Evolutionary conservation across 1,140 invertebrate species (phyloP).

Genomic region (Phthorimaea operculella): DNA sequence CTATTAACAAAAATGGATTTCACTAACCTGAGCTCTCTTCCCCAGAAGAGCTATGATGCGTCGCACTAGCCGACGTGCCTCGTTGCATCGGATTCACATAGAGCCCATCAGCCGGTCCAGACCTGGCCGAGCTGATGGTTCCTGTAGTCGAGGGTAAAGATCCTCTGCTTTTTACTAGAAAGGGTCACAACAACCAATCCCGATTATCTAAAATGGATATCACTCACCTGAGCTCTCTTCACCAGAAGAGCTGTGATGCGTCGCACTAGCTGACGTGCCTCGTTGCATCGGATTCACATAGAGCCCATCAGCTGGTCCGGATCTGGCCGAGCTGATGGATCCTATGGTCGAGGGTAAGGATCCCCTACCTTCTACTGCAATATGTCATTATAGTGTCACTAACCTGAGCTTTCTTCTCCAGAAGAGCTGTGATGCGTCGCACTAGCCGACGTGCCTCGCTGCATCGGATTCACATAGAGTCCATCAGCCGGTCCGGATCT

Average conservation of each 20-base stretch:
- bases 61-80: constrained; percentile 29
- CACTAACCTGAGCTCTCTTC: constrained; percentile 61
- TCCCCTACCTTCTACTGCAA: constrained; percentile 29
- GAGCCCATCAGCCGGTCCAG: constrained; percentile 78
- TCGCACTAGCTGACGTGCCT: constrained; percentile 30
- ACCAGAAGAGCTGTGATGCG: constrained; percentile 52
- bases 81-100: constrained; percentile 84
- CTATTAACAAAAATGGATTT: no score
- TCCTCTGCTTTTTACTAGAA: constrained; percentile 27
- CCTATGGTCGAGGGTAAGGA: constrained; percentile 44
- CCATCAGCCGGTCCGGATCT: constrained; percentile 76
- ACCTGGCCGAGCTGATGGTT: constrained; percentile 58
- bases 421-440: constrained; percentile 50
- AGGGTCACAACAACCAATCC: constrained; percentile 13
- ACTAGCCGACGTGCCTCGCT: constrained; percentile 42
- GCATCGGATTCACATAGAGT: constrained; percentile 85
- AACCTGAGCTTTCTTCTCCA: constrained; percentile 63
- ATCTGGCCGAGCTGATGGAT: constrained; percentile 58
- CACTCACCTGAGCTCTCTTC: constrained; percentile 62
- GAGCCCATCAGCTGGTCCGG: constrained; percentile 78
- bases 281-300: constrained; percentile 84
- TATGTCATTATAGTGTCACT: neutral
- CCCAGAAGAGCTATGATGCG: constrained; percentile 52
- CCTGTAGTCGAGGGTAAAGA: constrained; percentile 43
- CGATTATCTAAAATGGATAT: no score